These are phyloP conservation scores for Scaptomyza parva DNA, from an alignment of 2,888 invertebrate species.

Conservation along the genomic window DNA sequence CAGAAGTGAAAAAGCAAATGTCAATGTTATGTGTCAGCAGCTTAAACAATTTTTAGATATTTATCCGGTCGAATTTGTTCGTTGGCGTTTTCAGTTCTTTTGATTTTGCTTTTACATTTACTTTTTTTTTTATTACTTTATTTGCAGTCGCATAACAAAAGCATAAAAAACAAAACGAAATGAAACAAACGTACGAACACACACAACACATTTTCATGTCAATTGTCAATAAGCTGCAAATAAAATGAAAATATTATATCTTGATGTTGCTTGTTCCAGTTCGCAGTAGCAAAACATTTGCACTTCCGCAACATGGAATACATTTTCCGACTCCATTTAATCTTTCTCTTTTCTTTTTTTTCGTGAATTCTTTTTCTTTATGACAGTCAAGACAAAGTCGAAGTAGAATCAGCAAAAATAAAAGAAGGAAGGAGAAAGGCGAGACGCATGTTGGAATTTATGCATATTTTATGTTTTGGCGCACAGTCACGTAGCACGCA, in stretches of 20 bases:
- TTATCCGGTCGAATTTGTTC: slow-evolving; percentile 32
- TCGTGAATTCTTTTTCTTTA: slow-evolving; percentile 51
- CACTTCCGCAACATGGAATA: slow-evolving; percentile 48
- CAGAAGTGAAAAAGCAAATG: slow-evolving; percentile 36
- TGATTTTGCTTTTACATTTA: slow-evolving; percentile 32
- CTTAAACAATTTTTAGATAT: slow-evolving; percentile 50
- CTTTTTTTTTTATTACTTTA: slow-evolving; percentile 70
- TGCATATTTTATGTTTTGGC: slow-evolving; percentile 77
- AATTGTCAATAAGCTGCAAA: slow-evolving; percentile 83
- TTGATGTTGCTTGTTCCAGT: slow-evolving; percentile 35
- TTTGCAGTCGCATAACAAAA: slow-evolving; percentile 74
- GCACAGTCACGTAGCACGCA: slow-evolving; percentile 63
- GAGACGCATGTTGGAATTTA: slow-evolving; percentile 71
- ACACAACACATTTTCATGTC: slow-evolving; percentile 73
- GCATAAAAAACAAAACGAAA: slow-evolving; percentile 66
- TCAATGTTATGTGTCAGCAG: slow-evolving; percentile 55
- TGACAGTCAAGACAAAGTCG: slow-evolving; percentile 48
- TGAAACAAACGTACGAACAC: slow-evolving; percentile 16
- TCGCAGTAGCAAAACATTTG: slow-evolving; percentile 56
- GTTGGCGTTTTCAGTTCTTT: slow-evolving; percentile 24
- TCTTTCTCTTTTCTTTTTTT: slow-evolving; percentile 2
- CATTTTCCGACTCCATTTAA: slow-evolving; percentile 12
- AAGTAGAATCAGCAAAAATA: slow-evolving; percentile 9
- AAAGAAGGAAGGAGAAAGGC: too few species aligned
- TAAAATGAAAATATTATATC: slow-evolving; percentile 79